A percentile compares a stretch with the other conserved stretches of the same genome.
Evolutionary conservation across 2,113 vertebrate genomes (phyloP).

Genomic region (Athene noctua): DNA sequence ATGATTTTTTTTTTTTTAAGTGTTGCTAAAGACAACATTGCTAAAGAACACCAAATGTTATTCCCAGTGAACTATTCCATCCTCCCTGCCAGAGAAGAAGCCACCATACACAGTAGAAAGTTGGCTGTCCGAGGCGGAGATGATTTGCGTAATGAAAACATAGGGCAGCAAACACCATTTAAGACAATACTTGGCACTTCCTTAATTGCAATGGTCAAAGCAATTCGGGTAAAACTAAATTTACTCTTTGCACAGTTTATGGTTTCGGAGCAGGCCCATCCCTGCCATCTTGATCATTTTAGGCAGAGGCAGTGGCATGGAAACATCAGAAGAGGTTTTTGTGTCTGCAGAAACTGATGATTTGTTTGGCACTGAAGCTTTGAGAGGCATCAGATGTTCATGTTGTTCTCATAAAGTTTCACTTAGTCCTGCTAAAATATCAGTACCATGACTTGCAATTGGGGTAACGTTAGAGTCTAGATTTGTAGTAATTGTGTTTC

Average conservation of each 20-base stretch:
- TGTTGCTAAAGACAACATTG: neutral
- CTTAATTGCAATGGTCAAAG: neutral
- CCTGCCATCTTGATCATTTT: neutral
- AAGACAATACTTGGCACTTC: neutral
- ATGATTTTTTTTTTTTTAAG: neutral
- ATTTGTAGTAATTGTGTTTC: neutral
- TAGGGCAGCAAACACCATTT: neutral
- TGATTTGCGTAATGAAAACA: neutral
- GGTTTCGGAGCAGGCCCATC: neutral
- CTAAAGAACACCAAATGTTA: neutral
- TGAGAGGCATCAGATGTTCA: neutral
- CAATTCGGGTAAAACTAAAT: neutral
- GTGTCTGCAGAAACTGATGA: neutral
- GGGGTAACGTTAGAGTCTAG: neutral
- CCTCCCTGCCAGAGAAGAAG: neutral
- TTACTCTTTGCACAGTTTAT: neutral
- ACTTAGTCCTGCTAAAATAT: neutral
- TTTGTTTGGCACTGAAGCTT: neutral
- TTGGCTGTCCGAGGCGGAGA: neutral
- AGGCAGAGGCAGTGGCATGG: neutral
- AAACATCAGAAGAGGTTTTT: neutral
- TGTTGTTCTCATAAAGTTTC: neutral
- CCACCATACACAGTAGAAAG: neutral
- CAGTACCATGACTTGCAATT: neutral
- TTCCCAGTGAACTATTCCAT: neutral